A percentile compares a stretch with the other conserved stretches of the same genome.
These are phyloP conservation scores for Brevimyrus niger DNA, from an alignment of 2,113 vertebrate species.

Conservation along the genomic window DNA sequence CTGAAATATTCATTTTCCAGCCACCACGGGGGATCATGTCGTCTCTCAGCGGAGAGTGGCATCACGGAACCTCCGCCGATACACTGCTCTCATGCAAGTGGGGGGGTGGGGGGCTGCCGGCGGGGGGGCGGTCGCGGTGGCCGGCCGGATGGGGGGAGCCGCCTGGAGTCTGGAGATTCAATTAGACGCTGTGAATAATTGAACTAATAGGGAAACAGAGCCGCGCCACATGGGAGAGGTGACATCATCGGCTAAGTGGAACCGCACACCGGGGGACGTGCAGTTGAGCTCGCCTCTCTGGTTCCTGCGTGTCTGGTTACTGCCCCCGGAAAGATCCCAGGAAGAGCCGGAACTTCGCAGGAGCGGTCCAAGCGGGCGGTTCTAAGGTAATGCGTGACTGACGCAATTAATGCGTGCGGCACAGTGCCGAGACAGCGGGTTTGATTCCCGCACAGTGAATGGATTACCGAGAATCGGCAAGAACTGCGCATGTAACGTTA, in stretches of 20 bases:
- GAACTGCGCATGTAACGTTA: not conserved
- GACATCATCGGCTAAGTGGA: conserved; percentile 35
- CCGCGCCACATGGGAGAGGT: conserved; percentile 21
- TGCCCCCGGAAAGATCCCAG: not conserved
- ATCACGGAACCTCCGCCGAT: not conserved
- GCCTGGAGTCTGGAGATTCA: conserved; percentile 60
- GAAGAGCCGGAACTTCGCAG: not conserved
- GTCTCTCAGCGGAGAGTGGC: not conserved
- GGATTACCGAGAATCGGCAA: not conserved
- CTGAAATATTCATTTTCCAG: conserved; percentile 3
- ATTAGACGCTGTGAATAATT: conserved; percentile 43
- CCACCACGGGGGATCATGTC: not conserved
- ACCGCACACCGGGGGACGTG: conserved; percentile 16
- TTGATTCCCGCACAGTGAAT: not conserved
- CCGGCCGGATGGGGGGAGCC: conserved; percentile 45
- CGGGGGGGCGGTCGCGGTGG: not conserved
- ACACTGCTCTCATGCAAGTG: not conserved
- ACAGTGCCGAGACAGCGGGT: not conserved
- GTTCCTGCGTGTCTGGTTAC: conserved; percentile 26
- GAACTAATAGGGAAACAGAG: conserved; percentile 31
- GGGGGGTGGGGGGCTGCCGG: no score
- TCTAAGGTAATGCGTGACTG: not conserved
- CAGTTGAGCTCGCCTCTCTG: conserved; percentile 14
- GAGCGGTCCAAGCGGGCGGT: not conserved
- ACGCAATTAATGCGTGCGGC: no score